Evolutionary conservation across 2,888 invertebrate genomes (phyloP).

Genomic region (Uropetala carovei): DNA sequence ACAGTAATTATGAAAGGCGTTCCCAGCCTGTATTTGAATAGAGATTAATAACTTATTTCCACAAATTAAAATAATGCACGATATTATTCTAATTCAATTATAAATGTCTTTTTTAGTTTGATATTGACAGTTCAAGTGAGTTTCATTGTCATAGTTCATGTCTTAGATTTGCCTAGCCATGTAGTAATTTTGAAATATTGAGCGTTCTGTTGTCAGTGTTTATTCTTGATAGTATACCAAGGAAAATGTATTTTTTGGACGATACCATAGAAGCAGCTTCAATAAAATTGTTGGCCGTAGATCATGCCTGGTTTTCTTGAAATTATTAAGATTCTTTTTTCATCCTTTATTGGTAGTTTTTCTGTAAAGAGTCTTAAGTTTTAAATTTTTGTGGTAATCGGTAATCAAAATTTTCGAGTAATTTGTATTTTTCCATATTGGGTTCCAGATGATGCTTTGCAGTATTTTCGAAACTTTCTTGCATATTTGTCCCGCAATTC

Average conservation of each 20-base stretch:
- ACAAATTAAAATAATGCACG: background rate
- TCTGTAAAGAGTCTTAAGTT: background rate
- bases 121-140: too few relatives aligned
- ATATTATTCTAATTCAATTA: too few relatives aligned
- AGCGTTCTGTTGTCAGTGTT: too few relatives aligned
- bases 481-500: slow-evolving; percentile 17
- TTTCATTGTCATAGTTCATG: too few relatives aligned
- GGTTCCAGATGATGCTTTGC: slow-evolving; percentile 34
- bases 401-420: background rate
- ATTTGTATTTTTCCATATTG: background rate
- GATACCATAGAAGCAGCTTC: background rate
- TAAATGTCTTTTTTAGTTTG: too few relatives aligned
- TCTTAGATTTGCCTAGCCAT: too few relatives aligned
- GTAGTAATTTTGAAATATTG: too few relatives aligned
- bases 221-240: background rate
- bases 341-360: background rate
- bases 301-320: background rate
- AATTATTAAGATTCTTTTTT: background rate
- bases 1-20: background rate
- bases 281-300: background rate
- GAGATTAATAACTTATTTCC: background rate
- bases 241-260: background rate
- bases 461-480: slow-evolving; percentile 2
- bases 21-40: background rate
- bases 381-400: background rate